phyloP scores from a whole-genome alignment of 1,140 invertebrate genomes.

The Coenobita brevimanus region DNA sequence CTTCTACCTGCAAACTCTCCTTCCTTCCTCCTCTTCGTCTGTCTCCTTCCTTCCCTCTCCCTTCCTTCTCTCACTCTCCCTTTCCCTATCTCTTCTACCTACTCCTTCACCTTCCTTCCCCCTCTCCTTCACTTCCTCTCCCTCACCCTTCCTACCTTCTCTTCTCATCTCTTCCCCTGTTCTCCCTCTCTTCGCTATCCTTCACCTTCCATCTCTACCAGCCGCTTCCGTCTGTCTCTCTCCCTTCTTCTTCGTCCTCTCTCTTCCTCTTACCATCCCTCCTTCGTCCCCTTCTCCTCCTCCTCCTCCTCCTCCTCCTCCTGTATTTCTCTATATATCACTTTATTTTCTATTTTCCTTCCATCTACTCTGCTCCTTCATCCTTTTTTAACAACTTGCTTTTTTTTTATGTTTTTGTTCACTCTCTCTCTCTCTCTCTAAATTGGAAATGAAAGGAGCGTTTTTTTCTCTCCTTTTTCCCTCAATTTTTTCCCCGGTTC shows the following conservation, averaged over 20 bases:
- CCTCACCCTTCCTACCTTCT: not conserved
- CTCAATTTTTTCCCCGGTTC: no score
- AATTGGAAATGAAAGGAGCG: not conserved
- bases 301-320: not conserved
- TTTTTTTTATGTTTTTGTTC: not conserved
- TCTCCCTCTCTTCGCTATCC: not conserved
- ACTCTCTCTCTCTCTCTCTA: not conserved
- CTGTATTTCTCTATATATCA: not conserved
- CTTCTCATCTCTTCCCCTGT: not conserved
- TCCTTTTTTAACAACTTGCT: not conserved
- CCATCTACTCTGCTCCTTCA: not conserved
- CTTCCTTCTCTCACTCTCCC: not conserved
- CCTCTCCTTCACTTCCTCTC: not conserved
- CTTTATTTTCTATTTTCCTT: not conserved
- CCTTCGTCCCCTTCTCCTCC: not conserved
- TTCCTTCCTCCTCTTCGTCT: no score
- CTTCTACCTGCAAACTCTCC: no score
- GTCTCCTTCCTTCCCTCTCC: not conserved
- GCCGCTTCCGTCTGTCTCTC: not conserved
- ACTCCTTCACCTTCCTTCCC: not conserved
- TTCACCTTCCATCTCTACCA: not conserved
- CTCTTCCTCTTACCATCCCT: not conserved
- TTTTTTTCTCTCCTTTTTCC: conserved; percentile 2
- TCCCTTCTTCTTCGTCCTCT: not conserved
- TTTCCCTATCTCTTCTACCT: not conserved